Base-by-base conservation (phyloP, 2,113 vertebrate genomes). In the Scophthalmus maximus region DNA sequence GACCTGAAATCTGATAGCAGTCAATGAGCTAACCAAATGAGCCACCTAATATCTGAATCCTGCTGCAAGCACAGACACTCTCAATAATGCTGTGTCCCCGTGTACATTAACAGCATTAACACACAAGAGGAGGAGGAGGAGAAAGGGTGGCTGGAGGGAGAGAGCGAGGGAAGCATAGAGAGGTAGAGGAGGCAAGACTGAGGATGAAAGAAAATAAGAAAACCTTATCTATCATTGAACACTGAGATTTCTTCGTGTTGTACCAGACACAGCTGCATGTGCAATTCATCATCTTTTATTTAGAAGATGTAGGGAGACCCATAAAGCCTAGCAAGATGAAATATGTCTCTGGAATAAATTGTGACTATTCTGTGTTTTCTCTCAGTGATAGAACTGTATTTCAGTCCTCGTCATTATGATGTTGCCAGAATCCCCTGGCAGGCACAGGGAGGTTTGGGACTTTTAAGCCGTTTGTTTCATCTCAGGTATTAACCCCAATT, bases 401-500 rank as follows among this genome's bases (percentile, higher is more conserved):
- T 86, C 87, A 85, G 62, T 85, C 68, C 64, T 60, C 61, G 85
- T 82, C 78, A 76, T 90, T 87, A 72, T 73, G 77, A 87, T 75
- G 84, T 75, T 85, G 90, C 86, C 84, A 92, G 75, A 89, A 89
- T 89, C 87, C 78, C 73, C 81, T 83, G 79, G 79, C 86, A 90
- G 81, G 68, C 70, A 73, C 69, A 42, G 66, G 76, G 73, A 88
- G 86, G 86, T 91, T 88, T 88, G 78, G 86, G 88, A 85, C 82
- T 89, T 90, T 91, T 88, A 91, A 92, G 85, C 84, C 69, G 78
- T 92, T 92, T 92, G 91, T 93, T 93, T 92, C 87, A 92, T 93
- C 88, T 91, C 82, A 92, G 89, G 88, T 92, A 90, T 93, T 92
- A 93, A 91, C 87, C 88, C 87, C 88, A 92, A 92, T 93, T 92